Evolutionary conservation across 2,888 invertebrate species (phyloP).

Genomic region (Caenorhabditis uteleia): DNA sequence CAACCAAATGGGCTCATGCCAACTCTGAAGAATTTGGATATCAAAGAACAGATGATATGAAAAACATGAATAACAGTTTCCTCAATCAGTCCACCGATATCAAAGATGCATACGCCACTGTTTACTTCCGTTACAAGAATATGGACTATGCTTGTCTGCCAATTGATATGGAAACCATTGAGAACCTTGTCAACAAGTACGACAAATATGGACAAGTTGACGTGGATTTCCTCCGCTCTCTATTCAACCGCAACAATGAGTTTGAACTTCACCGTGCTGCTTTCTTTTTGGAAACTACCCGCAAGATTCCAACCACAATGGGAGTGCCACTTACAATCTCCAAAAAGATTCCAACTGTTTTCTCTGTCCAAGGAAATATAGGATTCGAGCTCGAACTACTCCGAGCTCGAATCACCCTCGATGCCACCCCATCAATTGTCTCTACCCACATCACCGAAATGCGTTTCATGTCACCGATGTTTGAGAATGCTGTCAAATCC

Average conservation of each 20-base stretch:
- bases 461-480: conserved; percentile 43
- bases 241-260: conserved; percentile 29
- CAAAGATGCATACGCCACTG: conserved; percentile 37
- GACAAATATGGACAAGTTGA: conserved; percentile 32
- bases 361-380: conserved; percentile 30
- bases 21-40: too few species aligned
- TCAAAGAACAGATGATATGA: too few species aligned
- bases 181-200: conserved; percentile 30
- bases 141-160: conserved; percentile 57
- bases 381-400: conserved; percentile 13
- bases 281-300: conserved; percentile 33
- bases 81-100: conserved; percentile 11
- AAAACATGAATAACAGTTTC: conserved; percentile 34
- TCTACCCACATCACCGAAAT: conserved; percentile 40
- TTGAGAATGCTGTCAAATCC: conserved; percentile 53
- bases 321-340: conserved; percentile 55
- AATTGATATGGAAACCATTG: conserved; percentile 40
- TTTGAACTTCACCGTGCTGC: conserved; percentile 34
- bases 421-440: conserved; percentile 38
- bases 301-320: conserved; percentile 51
- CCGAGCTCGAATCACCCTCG: conserved; percentile 22
- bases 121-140: conserved; percentile 52
- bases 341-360: conserved; percentile 40
- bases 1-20: too few species aligned
- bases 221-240: conserved; percentile 15